A percentile compares a stretch with the other conserved stretches of the same genome.
phyloP scores from a whole-genome alignment of 2,797 vertebrate species.

The Myripristis jacobus region DNA sequence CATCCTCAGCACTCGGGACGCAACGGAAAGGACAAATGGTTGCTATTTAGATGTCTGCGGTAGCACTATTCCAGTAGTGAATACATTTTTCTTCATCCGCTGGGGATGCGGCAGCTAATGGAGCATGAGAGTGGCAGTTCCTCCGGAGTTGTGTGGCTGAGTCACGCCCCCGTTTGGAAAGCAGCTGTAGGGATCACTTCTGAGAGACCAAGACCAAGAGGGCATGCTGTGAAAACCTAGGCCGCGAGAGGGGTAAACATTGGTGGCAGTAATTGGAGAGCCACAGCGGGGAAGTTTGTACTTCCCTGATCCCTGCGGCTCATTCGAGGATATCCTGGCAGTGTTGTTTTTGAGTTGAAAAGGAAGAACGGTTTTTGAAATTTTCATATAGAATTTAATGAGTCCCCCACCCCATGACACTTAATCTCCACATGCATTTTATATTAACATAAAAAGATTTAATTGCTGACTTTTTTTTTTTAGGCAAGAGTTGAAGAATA shows the following conservation, averaged over 20 bases:
- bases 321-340: conserved; percentile 46
- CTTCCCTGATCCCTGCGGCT: conserved; percentile 63
- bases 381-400: conserved; percentile 27
- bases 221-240: conserved; percentile 66
- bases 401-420: conserved; percentile 9
- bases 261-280: conserved; percentile 76
- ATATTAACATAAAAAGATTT: conserved; percentile 7
- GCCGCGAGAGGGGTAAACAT: conserved; percentile 75
- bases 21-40: conserved; percentile 51
- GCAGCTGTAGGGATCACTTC: conserved; percentile 61
- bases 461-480: conserved; percentile 4
- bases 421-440: conserved; percentile 30
- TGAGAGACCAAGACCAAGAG: conserved; percentile 61
- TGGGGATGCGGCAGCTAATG: conserved; percentile 74
- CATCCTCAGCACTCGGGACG: conserved; percentile 30
- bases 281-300: conserved; percentile 73
- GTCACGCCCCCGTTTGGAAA: conserved; percentile 72
- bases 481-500: neutral
- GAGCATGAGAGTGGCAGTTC: conserved; percentile 79
- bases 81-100: conserved; percentile 80
- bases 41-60: conserved; percentile 71
- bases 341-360: conserved; percentile 47
- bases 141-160: conserved; percentile 67
- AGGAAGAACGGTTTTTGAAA: conserved; percentile 27
- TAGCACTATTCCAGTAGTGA: conserved; percentile 56